Conservation (phyloP, 1,140 invertebrate species). For the Hyposmocoma kahamanoa region DNA sequence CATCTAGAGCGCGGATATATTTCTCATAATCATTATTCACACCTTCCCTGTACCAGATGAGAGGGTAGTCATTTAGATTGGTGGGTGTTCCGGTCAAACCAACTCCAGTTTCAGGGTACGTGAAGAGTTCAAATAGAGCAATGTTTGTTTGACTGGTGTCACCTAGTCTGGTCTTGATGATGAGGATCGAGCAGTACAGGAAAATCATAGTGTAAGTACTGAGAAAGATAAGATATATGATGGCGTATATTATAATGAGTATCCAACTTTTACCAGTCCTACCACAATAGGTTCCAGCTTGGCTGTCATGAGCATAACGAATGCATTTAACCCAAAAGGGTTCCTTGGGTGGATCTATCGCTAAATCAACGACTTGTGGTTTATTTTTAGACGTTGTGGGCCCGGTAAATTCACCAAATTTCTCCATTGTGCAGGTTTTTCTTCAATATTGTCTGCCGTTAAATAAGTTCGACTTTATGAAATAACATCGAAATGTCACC, state of each 20-base stretch:
- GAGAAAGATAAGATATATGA: slow-evolving; percentile 51
- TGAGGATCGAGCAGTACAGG: slow-evolving; percentile 29
- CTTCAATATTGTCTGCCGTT: too few relatives aligned
- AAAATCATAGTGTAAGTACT: slow-evolving; percentile 43
- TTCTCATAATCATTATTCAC: slow-evolving; percentile 35
- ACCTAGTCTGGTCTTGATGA: slow-evolving; percentile 22
- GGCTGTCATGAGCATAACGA: slow-evolving; percentile 44
- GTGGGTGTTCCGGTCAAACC: slow-evolving; percentile 48
- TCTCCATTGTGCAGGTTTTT: too few relatives aligned
- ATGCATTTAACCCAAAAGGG: too few relatives aligned
- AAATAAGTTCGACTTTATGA: too few relatives aligned
- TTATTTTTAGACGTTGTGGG: too few relatives aligned
- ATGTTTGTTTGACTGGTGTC: slow-evolving; percentile 17
- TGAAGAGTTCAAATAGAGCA: slow-evolving; percentile 26
- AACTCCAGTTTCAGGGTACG: slow-evolving; percentile 37
- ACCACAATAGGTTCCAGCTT: slow-evolving; percentile 34
- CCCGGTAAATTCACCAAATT: too few relatives aligned
- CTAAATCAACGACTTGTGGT: too few relatives aligned
- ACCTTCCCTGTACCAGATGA: slow-evolving; percentile 44
- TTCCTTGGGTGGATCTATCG: too few relatives aligned
- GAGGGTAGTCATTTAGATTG: slow-evolving; percentile 29
- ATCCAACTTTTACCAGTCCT: slow-evolving; percentile 43
- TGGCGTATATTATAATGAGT: slow-evolving; percentile 34
- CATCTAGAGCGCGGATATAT: slow-evolving; percentile 38
- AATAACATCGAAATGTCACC: too few relatives aligned